Evolutionary conservation across 2,797 vertebrate species (phyloP), one percentile per base, ranked within the genome.

Genomic region (Smutsia temminckii): DNA sequence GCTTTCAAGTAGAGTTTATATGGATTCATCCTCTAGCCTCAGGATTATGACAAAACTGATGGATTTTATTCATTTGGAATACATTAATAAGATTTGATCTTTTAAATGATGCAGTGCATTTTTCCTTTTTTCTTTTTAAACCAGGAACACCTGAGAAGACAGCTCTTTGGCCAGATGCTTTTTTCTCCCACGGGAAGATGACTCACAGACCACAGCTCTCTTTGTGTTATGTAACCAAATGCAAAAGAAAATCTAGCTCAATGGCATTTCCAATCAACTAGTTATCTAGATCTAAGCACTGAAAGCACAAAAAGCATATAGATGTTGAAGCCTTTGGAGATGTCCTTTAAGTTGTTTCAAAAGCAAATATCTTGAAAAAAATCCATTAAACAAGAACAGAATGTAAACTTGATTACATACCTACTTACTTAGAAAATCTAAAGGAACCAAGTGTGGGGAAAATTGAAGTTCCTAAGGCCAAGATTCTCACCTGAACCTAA

Each of bases 351-450:
- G 93, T 92, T 59, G 0, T 63, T 94, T 23, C 46, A 91, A 91
- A 96, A 96, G 84, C 32, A 95, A 97, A 42, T 46, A 95, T 80
- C 40, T 37, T 89, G 75, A 79, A 96, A 94, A 96, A 97, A 94
- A 97, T 78, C 55, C 80, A 96, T 96, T 96, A 97, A 81, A 93
- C 32, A 63, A 95, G 85, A 97, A 96, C 51, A 98, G 94, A 97
- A 85, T 49, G 81, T 91, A 96, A 93, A 88, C 63, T 87, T 96
- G 75, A 55, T 88, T 83, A 97, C 94, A 92, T 9, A 61, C 1
- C 55, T 74, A 75, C 63, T 12, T 78, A 51, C 53, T 53, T 71
- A 74, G 53, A 55, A 97, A 97, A 81, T 66, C 55, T 84, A 96
- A 2, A 46, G 37, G 63, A 96, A 97, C 46, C 46, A 46, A 46